Evolutionary conservation across 2,113 vertebrate species (phyloP).

Genomic region (Rhagologus leucostigma): DNA sequence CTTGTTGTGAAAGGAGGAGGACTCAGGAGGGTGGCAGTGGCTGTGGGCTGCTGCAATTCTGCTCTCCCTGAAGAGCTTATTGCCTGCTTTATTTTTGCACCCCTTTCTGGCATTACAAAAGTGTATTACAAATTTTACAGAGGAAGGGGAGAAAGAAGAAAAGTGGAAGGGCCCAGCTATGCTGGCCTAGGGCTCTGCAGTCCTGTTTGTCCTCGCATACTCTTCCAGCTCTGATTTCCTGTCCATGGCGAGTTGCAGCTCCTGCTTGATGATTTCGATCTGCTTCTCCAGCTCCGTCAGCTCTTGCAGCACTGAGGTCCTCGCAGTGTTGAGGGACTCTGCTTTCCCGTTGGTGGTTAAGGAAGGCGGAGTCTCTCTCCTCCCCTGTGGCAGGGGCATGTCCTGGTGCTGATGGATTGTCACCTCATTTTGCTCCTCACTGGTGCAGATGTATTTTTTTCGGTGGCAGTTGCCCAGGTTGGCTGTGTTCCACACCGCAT

Average conservation of each 20-base stretch:
- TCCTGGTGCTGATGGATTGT: conserved; percentile 74
- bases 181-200: conserved; percentile 69
- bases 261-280: conserved; percentile 90
- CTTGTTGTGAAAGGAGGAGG: conserved; percentile 35
- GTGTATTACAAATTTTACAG: conserved; percentile 48
- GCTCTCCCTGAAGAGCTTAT: background rate
- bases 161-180: background rate
- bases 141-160: background rate
- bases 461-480: conserved; percentile 76
- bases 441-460: conserved; percentile 73
- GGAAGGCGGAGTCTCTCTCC: conserved; percentile 73
- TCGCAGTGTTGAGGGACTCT: conserved; percentile 73
- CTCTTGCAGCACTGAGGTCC: conserved; percentile 85
- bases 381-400: conserved; percentile 74
- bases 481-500: conserved; percentile 81
- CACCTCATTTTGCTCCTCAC: conserved; percentile 80
- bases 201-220: conserved; percentile 84
- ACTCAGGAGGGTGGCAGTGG: conserved; percentile 2
- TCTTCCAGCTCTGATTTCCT: conserved; percentile 92
- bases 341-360: conserved; percentile 87
- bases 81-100: conserved; percentile 9
- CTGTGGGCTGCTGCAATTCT: conserved; percentile 3
- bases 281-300: conserved; percentile 90
- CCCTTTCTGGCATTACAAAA: conserved; percentile 60
- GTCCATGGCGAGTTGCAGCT: conserved; percentile 90